Conservation (phyloP, 2,888 invertebrate genomes). For the Thecocarcelia acutangulata region DNA sequence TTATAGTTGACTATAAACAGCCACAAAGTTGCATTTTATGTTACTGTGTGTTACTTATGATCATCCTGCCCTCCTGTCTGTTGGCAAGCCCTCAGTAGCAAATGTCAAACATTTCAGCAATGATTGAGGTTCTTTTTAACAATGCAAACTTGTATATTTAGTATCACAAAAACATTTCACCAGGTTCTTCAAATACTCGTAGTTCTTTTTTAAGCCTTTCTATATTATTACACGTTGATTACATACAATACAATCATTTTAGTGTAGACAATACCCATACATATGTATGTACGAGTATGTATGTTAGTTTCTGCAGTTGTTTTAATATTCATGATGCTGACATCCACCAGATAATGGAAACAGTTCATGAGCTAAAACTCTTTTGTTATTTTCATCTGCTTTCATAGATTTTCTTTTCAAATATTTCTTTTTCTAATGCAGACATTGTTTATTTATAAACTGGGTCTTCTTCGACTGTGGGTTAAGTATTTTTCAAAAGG, state of each 20-base stretch:
- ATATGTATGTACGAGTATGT: background rate
- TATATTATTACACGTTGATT: too few relatives aligned
- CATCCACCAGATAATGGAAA: slow-evolving; percentile 25
- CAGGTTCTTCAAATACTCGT: background rate
- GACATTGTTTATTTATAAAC: slow-evolving; percentile 17
- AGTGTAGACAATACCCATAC: background rate
- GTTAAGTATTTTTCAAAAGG: slow-evolving; percentile 56
- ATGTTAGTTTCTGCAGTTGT: background rate
- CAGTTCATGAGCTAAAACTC: background rate
- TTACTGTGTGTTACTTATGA: too few relatives aligned
- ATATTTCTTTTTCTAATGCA: slow-evolving; percentile 11
- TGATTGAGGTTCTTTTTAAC: too few relatives aligned
- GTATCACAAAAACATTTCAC: too few relatives aligned
- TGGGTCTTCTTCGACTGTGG: slow-evolving; percentile 35
- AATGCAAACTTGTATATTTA: too few relatives aligned
- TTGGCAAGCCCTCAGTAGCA: background rate
- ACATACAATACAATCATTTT: background rate
- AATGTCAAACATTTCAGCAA: too few relatives aligned
- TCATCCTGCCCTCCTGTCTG: background rate
- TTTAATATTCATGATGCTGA: slow-evolving; percentile 23
- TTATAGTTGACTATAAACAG: too few relatives aligned
- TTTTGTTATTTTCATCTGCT: background rate
- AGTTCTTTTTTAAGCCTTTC: background rate
- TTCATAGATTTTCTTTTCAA: slow-evolving; percentile 8
- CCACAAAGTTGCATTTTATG: too few relatives aligned